Base-by-base conservation (phyloP, 2,113 vertebrate genomes). In the Corythaixoides concolor region DNA sequence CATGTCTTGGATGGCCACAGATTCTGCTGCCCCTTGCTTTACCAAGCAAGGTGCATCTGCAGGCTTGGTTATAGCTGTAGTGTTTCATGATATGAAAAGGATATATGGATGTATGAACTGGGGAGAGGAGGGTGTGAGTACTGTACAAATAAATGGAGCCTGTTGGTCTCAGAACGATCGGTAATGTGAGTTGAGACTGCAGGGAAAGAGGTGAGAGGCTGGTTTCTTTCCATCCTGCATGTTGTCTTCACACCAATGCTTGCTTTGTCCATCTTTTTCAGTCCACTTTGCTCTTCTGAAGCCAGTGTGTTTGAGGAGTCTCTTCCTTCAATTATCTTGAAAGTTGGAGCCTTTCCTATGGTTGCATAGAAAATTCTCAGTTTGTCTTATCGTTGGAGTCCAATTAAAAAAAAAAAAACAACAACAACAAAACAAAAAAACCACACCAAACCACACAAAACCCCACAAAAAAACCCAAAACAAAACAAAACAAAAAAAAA, bases 91-190 rank as follows among this genome's bases (percentile, higher is more conserved):
- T 53, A 15, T 19, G 35, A 47, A 20, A 62, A 24, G 60, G 27
- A 8, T 33, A 1, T 5, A 15, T 0, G 1, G 19, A 5, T 43
- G 1, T 23, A 10, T 50, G 59, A 63, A 0, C 26, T 4, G 5
- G 15, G 39, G 18, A 78, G n/a, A 78, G 56, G 35, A 64, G 66
- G 28, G 21, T 0, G 1, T 19, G 15, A 6, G 64, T 16, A 24
- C 28, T 75, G 8, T n/a, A 3, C 35, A 53, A 17, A 21, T 35
- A 12, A 21, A 32, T 16, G 16, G 28, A 11, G 11, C 19, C 47
- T 58, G 3, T 26, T 89, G 27, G 45, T 75, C 32, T 81, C 11
- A 6, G 47, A 58, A 0, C 12, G 11, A 10, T 4, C 1, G 2
- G 37, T 87, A 27, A 27, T 3, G 6, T 16, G 52, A 64, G 68